phyloP scores from a whole-genome alignment of 2,888 invertebrate species.

The Brachylomia viminalis region DNA sequence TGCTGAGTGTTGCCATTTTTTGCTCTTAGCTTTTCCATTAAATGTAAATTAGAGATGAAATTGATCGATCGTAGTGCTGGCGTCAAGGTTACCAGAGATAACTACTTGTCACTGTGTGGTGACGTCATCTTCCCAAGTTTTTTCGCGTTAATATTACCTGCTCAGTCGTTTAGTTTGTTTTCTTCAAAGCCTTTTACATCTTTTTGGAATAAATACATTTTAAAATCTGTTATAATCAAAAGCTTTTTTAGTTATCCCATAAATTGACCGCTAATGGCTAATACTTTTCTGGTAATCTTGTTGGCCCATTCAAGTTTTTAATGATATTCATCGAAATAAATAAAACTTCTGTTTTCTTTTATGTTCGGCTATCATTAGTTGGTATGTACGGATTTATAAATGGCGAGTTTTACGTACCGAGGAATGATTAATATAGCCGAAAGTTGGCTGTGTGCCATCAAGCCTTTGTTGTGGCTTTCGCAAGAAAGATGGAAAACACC shows the following conservation, averaged over 20 bases:
- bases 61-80: constrained; percentile 73
- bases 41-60: constrained; percentile 80
- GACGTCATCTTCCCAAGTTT: constrained; percentile 65
- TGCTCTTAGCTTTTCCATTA: constrained; percentile 76
- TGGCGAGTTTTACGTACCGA: constrained; percentile 76
- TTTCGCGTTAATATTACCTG: constrained; percentile 58
- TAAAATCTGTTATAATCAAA: constrained; percentile 63
- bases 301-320: constrained; percentile 59
- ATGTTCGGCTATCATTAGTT: constrained; percentile 70
- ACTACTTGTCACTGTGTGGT: constrained; percentile 60
- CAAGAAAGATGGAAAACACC: constrained; percentile 72
- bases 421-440: constrained; percentile 82
- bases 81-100: constrained; percentile 73
- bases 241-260: constrained; percentile 66
- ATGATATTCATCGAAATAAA: constrained; percentile 59
- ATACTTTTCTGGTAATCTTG: constrained; percentile 61
- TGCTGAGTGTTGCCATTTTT: constrained; percentile 68
- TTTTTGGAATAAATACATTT: constrained; percentile 60
- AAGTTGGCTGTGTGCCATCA: constrained; percentile 82
- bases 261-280: constrained; percentile 70
- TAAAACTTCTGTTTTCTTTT: constrained; percentile 67
- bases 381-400: constrained; percentile 78
- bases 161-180: constrained; percentile 52
- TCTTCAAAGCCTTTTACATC: constrained; percentile 60
- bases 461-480: constrained; percentile 80